These are phyloP conservation scores for Apeira syringaria DNA, from an alignment of 2,888 invertebrate genomes.

Conservation along the genomic window DNA sequence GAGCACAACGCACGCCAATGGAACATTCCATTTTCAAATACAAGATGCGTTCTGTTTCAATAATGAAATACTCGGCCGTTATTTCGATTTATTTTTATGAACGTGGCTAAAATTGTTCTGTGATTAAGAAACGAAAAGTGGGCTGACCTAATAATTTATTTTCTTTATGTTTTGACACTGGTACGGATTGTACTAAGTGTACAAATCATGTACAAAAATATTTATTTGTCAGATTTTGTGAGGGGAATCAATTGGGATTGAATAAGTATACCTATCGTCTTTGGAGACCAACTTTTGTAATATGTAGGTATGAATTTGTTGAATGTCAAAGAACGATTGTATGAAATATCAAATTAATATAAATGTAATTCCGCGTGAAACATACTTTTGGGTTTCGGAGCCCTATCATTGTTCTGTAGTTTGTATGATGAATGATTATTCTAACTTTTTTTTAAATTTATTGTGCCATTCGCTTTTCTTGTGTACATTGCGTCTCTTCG, in stretches of 20 bases:
- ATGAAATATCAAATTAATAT: constrained; percentile 20
- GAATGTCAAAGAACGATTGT: constrained; percentile 8
- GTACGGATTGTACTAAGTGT: constrained; percentile 73
- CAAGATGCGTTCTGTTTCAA: constrained; percentile 13
- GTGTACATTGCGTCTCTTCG: constrained; percentile 67
- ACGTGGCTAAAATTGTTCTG: constrained; percentile 78
- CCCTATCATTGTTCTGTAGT: constrained; percentile 11
- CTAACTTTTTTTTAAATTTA: constrained; percentile 32
- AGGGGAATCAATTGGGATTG: constrained; percentile 23
- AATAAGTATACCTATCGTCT: constrained; percentile 54
- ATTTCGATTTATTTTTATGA: constrained; percentile 33
- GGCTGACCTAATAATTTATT: constrained; percentile 48
- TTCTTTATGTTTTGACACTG: constrained; percentile 24
- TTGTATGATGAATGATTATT: constrained; percentile 12
- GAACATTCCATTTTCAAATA: constrained; percentile 16
- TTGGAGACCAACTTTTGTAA: constrained; percentile 68
- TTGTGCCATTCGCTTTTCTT: constrained; percentile 78
- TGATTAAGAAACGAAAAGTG: constrained; percentile 42
- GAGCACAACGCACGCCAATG: constrained; percentile 24
- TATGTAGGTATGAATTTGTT: constrained; percentile 39
- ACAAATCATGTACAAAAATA: constrained; percentile 59
- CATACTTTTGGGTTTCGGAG: constrained; percentile 4
- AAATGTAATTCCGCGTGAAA: constrained; percentile 16
- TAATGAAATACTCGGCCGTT: constrained; percentile 12
- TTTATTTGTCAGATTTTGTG: constrained; percentile 38